Evolutionary conservation across 2,797 vertebrate genomes (phyloP), one percentile per base, ranked within the genome.

Genomic region (Chelon auratus): DNA sequence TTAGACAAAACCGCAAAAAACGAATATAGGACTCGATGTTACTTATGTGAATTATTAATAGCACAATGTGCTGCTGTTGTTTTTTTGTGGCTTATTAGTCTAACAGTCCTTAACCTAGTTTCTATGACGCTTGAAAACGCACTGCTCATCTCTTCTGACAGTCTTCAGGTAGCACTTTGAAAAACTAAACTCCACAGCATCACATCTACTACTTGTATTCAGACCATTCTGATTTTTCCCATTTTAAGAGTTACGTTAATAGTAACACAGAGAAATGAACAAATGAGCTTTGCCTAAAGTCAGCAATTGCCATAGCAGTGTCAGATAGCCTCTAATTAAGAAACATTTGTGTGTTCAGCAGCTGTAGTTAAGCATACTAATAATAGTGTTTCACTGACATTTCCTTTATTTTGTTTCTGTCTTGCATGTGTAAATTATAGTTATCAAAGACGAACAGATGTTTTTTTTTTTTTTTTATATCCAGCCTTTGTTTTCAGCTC

Each of bases 321-420:
- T 24, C 10, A 65, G 61, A 24, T 60, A 80, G 22, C 30, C 39
- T 68, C 8, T 54, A 71, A 75, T 84, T 68, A 68, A 71, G 45
- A 5, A 15, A 22, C 51, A 62, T 26, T 15, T 24, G 51, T 63
- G 18, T 48, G 22, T 59, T 33, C 11, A 13, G 63, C 58, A 33
- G 40, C 22, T 59, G 5, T 68, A 48, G 75, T 76, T 58, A 70
- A 51, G 12, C 60, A 33, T 9, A 17, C 12, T 62, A 55, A 55
- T 54, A 47, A 22, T 2, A 63, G 26, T 65, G 0, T 69, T 7
- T 14, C 43, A 4, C n/a, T 17, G 33, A 7, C 30, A 33, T 48
- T 18, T 18, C 15, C 4, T 43, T 43, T 43, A 43, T 43, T 43
- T 43, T 48, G 10, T 33, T 58, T 11, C 62, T 7, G 2, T 10